phyloP scores from a whole-genome alignment of 2,113 vertebrate species.

The Felis chaus region DNA sequence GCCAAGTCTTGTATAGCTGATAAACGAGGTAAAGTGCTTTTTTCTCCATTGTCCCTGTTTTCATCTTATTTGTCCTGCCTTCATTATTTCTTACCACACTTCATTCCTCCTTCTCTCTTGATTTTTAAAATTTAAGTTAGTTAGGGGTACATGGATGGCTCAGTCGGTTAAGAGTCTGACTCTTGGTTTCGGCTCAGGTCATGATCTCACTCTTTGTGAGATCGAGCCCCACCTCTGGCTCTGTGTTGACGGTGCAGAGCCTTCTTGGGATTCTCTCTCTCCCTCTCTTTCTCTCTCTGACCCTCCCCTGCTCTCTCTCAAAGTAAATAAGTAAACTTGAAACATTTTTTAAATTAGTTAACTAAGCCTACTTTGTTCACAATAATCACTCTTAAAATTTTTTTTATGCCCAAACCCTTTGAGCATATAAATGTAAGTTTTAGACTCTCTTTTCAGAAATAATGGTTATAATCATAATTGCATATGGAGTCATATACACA shows the following conservation, averaged over 20 bases:
- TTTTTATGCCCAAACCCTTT: background rate
- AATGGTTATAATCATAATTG: background rate
- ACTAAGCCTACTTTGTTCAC: background rate
- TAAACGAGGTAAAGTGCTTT: background rate
- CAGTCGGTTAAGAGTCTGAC: too few relatives aligned
- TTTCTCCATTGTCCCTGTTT: background rate
- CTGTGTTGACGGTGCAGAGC: too few relatives aligned
- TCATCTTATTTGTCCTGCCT: background rate
- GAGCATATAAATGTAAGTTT: background rate
- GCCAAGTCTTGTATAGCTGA: background rate
- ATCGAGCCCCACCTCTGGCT: too few relatives aligned
- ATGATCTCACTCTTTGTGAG: too few relatives aligned
- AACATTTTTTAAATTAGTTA: background rate
- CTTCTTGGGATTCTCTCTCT: too few relatives aligned
- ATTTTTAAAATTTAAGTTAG: conserved; percentile 5
- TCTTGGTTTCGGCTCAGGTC: too few relatives aligned
- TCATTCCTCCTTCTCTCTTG: background rate
- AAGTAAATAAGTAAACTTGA: too few relatives aligned
- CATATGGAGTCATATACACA: background rate
- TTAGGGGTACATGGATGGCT: background rate
- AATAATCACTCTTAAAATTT: background rate
- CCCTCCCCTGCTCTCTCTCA: too few relatives aligned
- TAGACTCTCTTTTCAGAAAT: background rate
- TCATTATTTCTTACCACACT: background rate
- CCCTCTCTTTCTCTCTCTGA: too few relatives aligned